Percentiles rank a stretch among this genome's conserved stretches.
These are phyloP conservation scores for Drosophila malerkotliana DNA, from an alignment of 1,140 invertebrate species.

Conservation along the genomic window DNA sequence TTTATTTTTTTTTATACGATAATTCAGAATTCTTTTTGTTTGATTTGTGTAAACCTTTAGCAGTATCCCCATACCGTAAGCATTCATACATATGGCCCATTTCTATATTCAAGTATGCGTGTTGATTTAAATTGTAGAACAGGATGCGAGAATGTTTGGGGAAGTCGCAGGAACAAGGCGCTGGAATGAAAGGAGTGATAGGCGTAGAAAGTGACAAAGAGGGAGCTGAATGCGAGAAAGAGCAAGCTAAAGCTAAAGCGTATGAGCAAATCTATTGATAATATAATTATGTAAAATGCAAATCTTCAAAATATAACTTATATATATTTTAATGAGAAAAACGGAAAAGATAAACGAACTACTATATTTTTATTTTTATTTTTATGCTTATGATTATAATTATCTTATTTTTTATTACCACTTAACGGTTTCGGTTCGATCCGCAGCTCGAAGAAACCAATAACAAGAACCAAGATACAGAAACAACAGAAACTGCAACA, in stretches of 20 bases:
- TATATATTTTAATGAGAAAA: constrained; percentile 30
- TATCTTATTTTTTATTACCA: constrained; percentile 47
- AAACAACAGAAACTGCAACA: constrained; percentile 30
- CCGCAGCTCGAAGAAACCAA: constrained; percentile 37
- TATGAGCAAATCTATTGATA: constrained; percentile 46
- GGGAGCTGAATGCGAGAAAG: background rate
- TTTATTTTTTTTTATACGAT: constrained; percentile 33
- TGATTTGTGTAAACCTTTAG: constrained; percentile 36
- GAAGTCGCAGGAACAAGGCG: background rate
- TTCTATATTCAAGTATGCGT: constrained; percentile 12
- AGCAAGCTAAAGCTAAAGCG: constrained; percentile 10
- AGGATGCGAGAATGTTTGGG: background rate
- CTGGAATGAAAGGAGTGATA: background rate
- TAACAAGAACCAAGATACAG: constrained; percentile 30
- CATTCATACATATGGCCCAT: constrained; percentile 21
- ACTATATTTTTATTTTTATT: constrained; percentile 16
- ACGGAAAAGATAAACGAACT: constrained; percentile 17
- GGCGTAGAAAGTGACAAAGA: constrained; percentile 13
- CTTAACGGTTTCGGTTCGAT: constrained; percentile 44
- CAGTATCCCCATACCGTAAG: constrained; percentile 18
- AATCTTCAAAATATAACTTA: constrained; percentile 46
- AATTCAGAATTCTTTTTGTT: constrained; percentile 36
- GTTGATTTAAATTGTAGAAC: constrained; percentile 51
- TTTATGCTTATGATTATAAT: constrained; percentile 32
- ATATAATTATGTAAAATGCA: constrained; percentile 49